A percentile compares a stretch with the other conserved stretches of the same genome.
phyloP scores from a whole-genome alignment of 2,888 invertebrate genomes.

The Stenolophus ochropezus region DNA sequence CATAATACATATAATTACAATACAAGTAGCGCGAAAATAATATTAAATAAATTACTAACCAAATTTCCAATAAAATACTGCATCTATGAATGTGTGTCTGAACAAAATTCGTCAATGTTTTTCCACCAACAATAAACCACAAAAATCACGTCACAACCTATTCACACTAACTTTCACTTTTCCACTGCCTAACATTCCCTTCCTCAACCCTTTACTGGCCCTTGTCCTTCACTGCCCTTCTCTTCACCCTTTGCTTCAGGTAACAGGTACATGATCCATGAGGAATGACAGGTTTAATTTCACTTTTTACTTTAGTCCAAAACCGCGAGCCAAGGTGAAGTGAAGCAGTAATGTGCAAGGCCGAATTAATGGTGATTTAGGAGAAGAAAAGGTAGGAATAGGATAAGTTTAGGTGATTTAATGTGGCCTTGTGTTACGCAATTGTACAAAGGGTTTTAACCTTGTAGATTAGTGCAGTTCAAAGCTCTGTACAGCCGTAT shows the following conservation, averaged over 20 bases:
- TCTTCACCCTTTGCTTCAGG: conserved; percentile 5
- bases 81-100: too few species aligned
- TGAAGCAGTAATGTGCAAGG: not conserved
- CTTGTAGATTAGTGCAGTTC: not conserved
- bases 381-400: not conserved
- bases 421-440: not conserved
- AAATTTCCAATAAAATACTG: too few species aligned
- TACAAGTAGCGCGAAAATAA: too few species aligned
- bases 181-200: conserved; percentile 31
- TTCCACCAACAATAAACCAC: conserved; percentile 7
- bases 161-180: conserved; percentile 53
- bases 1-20: too few species aligned
- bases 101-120: too few species aligned
- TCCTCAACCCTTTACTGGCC: not conserved
- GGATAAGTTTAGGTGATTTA: not conserved
- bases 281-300: conserved; percentile 39
- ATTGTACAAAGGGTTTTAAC: not conserved
- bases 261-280: conserved; percentile 15
- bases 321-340: conserved; percentile 70
- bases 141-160: conserved; percentile 5
- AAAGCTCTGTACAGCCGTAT: not conserved
- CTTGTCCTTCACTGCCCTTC: conserved; percentile 2
- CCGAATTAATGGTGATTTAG: not conserved
- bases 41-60: too few species aligned
- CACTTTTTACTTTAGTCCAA: conserved; percentile 64